Conservation (phyloP, 2,113 vertebrate species). For the Salvelinus sp. region DNA sequence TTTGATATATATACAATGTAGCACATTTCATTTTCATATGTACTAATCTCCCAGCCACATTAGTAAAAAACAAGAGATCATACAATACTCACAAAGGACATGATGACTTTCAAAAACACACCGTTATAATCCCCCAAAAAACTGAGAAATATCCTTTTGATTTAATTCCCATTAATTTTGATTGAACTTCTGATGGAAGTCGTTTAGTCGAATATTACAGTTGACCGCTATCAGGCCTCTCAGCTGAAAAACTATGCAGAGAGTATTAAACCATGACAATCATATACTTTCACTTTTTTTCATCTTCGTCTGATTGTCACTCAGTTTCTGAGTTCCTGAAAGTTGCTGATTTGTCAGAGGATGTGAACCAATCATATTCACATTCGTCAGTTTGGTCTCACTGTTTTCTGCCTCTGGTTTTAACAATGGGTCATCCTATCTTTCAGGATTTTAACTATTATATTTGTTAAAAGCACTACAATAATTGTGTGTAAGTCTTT, state of each 20-base stretch:
- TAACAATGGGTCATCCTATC: background rate
- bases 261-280: background rate
- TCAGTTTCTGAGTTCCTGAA: background rate
- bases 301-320: background rate
- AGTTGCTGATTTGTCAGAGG: background rate
- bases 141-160: background rate
- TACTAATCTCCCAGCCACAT: background rate
- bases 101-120: conserved; percentile 43
- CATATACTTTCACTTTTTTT: no score
- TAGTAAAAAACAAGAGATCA: no score
- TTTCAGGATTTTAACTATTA: background rate
- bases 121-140: conserved; percentile 16
- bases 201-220: no score
- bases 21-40: background rate
- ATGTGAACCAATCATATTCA: conserved; percentile 17
- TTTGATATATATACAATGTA: no score
- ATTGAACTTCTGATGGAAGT: no score
- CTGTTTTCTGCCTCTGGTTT: background rate
- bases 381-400: conserved; percentile 5
- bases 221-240: no score
- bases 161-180: no score
- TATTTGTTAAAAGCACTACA: background rate
- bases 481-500: background rate
- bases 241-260: background rate
- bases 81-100: conserved; percentile 52